Base-by-base conservation (phyloP, 2,797 vertebrate species). In the Chaenodraco wilsoni region DNA sequence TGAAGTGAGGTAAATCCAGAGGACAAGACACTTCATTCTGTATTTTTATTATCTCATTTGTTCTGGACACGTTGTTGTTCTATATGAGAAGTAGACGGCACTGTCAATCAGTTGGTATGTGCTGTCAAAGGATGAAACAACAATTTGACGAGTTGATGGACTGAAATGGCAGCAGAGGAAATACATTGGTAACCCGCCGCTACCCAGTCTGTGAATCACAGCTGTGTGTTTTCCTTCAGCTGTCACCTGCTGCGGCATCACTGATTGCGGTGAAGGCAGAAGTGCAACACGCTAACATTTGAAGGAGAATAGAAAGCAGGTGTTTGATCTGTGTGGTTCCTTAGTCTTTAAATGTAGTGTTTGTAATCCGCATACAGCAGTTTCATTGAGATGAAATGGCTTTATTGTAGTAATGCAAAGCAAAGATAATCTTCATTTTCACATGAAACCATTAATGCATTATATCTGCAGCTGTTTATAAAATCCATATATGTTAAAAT, bases 241-340 rank as follows among this genome's bases (percentile, higher is more conserved):
- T 65, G 69, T 50, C 81, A 69, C 80, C 79, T 69, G 77, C 79
- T 82, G 78, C 51, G 81, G 54, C 69, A 57, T 77, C 74, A 37
- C 55, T 78, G 77, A 85, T 81, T 84, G 72, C 70, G 33, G 41
- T 60, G 17, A 60, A 67, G 52, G 37, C 57, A 57, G 46, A 70
- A 49, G 19, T 19, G 41, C 51, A 63, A 9, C 43, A 46, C 15
- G 37, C 12, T 59, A 73, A 58, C 31, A 33, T 41, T 11, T 19
- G 43, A 65, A 52, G 17, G 51, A 27, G 59, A 68, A 37, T 65
- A 17, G 43, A 51, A 23, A 71, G 46, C 27, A 37, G 21, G 23
- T 57, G 56, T 70, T 56, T 56, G 23, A 49, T 52, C 33, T 44
- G 3, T 43, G 9, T 45, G 50, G 2, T 27, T 27, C 27, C 27